Conservation (phyloP, 2,888 invertebrate species). For the Polietes domitor region DNA sequence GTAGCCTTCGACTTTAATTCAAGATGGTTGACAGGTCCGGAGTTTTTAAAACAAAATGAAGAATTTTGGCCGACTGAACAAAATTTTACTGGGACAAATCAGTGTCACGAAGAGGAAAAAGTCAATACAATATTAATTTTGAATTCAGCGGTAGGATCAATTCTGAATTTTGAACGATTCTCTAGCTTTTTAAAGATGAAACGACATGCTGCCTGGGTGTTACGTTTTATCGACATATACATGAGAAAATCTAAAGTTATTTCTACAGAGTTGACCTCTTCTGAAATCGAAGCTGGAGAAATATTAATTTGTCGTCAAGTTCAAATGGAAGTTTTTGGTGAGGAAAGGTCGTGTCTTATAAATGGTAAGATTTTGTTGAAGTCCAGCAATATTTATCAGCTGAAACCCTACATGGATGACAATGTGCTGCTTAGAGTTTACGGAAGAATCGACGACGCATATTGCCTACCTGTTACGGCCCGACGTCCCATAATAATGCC, state of each 20-base stretch:
- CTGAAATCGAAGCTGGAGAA: slow-evolving; percentile 23
- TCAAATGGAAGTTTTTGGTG: no score
- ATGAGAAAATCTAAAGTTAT: slow-evolving; percentile 68
- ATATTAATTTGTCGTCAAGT: slow-evolving; percentile 4
- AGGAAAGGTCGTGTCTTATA: no score
- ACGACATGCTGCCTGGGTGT: slow-evolving; percentile 29
- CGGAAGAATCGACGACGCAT: no score
- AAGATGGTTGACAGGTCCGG: background rate
- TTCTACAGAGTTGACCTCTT: no score
- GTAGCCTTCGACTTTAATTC: background rate
- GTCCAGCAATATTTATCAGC: slow-evolving; percentile 19
- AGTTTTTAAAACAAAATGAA: slow-evolving; percentile 15
- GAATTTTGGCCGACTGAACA: slow-evolving; percentile 15
- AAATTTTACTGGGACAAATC: no score
- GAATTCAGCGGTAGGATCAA: background rate
- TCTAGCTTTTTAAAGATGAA: slow-evolving; percentile 25
- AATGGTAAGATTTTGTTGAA: no score
- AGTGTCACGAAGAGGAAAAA: no score
- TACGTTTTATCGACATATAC: slow-evolving; percentile 32
- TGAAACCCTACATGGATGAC: slow-evolving; percentile 49
- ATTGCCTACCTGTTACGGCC: no score
- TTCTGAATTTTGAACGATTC: background rate
- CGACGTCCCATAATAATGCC: slow-evolving; percentile 50
- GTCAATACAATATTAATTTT: slow-evolving; percentile 18
- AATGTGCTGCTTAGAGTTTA: slow-evolving; percentile 27